Conservation (phyloP, 2,113 vertebrate genomes). For the Mobula birostris region DNA sequence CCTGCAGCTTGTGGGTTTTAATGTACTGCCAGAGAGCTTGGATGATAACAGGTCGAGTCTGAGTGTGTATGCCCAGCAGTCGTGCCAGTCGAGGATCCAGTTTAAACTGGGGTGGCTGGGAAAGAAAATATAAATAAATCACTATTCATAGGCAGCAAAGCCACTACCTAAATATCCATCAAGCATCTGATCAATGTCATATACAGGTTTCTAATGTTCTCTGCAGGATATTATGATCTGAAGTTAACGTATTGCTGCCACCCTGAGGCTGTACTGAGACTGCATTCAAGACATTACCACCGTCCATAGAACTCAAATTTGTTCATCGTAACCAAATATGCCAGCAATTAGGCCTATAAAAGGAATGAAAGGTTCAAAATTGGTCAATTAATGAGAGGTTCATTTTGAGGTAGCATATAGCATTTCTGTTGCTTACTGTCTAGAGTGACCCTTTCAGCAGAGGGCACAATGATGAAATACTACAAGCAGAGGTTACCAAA, state of each 20-base stretch:
- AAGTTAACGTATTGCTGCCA: not conserved
- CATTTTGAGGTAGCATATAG: not conserved
- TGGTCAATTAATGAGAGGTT: not conserved
- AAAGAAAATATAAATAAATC: conserved; percentile 22
- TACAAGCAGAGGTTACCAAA: not conserved
- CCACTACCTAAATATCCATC: not conserved
- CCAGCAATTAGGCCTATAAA: not conserved
- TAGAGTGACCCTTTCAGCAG: not conserved
- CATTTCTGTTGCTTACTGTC: not conserved
- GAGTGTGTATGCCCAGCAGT: conserved; percentile 78
- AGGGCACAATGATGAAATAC: not conserved
- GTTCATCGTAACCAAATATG: not conserved
- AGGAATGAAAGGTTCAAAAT: not conserved
- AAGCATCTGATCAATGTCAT: not conserved
- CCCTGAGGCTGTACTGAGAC: not conserved
- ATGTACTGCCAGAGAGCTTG: conserved; percentile 85
- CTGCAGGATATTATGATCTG: not conserved
- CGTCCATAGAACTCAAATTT: not conserved
- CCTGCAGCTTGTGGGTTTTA: conserved; percentile 84
- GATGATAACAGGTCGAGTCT: conserved; percentile 81
- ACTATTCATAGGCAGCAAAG: not conserved
- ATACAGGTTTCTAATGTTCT: not conserved
- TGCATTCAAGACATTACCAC: not conserved
- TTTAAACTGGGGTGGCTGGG: conserved; percentile 74
- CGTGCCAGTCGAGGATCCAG: conserved; percentile 78